Conservation (phyloP, 2,888 invertebrate genomes). For the Drosophila mercatorum region DNA sequence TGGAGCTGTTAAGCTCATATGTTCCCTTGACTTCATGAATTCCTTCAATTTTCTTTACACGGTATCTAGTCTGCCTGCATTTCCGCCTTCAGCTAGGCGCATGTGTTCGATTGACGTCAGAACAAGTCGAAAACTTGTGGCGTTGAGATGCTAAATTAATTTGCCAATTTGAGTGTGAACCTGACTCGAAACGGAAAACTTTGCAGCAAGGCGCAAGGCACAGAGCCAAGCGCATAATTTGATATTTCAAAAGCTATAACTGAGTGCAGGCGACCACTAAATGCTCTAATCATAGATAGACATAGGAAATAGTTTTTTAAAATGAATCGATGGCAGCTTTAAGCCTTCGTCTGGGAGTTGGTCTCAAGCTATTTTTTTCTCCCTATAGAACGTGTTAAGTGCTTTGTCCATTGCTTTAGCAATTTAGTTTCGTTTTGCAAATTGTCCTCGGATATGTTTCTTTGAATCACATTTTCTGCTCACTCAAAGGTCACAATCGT, state of each 20-base stretch:
- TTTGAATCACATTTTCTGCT: constrained; percentile 24
- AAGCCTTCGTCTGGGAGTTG: not conserved
- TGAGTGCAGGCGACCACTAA: not conserved
- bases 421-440: constrained; percentile 33
- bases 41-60: not conserved
- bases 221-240: not conserved
- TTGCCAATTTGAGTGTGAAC: constrained; percentile 43
- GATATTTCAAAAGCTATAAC: not conserved
- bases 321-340: not conserved
- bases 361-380: not conserved
- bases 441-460: constrained; percentile 22
- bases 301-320: not conserved
- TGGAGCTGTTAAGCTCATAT: not conserved
- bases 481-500: constrained; percentile 59
- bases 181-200: constrained; percentile 16
- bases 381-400: not conserved
- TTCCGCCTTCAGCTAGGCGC: not conserved
- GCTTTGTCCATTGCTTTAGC: constrained; percentile 21
- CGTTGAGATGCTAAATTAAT: constrained; percentile 50
- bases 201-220: not conserved
- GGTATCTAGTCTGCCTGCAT: not conserved
- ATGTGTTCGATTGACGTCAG: constrained; percentile 27
- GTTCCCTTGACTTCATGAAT: not conserved
- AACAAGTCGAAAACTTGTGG: constrained; percentile 39
- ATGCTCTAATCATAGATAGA: not conserved